Conservation (phyloP, 1,140 invertebrate genomes). For the Dreissena rostriformis region DNA sequence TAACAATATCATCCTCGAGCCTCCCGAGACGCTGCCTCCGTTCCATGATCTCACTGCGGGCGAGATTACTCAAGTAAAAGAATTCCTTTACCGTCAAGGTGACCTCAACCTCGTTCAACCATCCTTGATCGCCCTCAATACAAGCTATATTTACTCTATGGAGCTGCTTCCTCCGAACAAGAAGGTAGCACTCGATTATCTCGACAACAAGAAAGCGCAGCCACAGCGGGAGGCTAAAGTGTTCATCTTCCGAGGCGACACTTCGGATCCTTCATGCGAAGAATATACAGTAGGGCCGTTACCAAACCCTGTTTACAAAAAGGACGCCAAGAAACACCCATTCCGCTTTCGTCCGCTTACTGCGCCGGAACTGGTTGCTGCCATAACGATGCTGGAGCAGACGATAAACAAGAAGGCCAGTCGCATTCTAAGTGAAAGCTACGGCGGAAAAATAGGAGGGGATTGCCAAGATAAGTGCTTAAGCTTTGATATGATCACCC, state of each 20-base stretch:
- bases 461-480: constrained; percentile 54
- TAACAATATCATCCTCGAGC: neutral
- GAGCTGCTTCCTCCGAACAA: constrained; percentile 65
- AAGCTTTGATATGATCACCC: constrained; percentile 45
- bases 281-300: constrained; percentile 68
- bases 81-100: constrained; percentile 50
- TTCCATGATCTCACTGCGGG: constrained; percentile 60
- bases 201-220: constrained; percentile 49
- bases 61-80: constrained; percentile 47
- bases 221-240: constrained; percentile 64
- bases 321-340: constrained; percentile 14
- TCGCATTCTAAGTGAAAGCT: constrained; percentile 31
- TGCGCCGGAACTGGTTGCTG: constrained; percentile 46
- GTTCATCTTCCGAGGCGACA: constrained; percentile 65
- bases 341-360: constrained; percentile 27
- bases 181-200: constrained; percentile 55
- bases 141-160: constrained; percentile 64
- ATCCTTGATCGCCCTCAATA: constrained; percentile 12
- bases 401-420: constrained; percentile 45
- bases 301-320: constrained; percentile 52
- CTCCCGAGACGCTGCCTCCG: constrained; percentile 3
- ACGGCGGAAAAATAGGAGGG: constrained; percentile 51
- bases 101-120: constrained; percentile 57
- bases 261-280: constrained; percentile 54
- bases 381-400: constrained; percentile 38